Conservation (phyloP, 2,113 vertebrate genomes). For the Haliaeetus leucogaster region DNA sequence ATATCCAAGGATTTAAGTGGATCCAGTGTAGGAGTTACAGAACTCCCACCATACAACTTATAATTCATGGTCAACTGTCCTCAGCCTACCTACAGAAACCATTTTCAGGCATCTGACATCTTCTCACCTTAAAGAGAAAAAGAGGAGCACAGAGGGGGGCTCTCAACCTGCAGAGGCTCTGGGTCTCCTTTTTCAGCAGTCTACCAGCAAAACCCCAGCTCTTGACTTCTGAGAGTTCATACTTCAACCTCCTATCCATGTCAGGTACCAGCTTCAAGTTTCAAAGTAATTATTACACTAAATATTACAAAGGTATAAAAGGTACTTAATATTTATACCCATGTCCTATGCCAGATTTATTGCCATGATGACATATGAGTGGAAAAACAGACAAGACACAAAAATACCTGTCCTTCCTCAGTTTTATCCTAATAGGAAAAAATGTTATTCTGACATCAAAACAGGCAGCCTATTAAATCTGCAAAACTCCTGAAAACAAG, state of each 20-base stretch:
- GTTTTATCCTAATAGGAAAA: not conserved
- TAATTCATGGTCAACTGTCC: not conserved
- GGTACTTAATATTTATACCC: not conserved
- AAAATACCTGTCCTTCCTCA: not conserved
- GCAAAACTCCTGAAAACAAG: not conserved
- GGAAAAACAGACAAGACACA: not conserved
- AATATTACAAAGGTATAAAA: not conserved
- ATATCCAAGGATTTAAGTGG: conserved; percentile 36
- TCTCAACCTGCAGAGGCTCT: not conserved
- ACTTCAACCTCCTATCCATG: not conserved
- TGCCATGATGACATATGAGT: not conserved
- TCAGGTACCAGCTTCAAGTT: not conserved
- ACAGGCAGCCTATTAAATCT: not conserved
- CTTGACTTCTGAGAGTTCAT: not conserved
- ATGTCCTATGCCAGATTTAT: not conserved
- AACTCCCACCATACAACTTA: not conserved
- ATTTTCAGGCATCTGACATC: not conserved
- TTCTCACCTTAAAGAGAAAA: not conserved
- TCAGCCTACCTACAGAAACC: not conserved
- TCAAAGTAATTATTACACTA: not conserved
- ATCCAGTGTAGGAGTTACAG: conserved; percentile 14
- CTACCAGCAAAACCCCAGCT: not conserved
- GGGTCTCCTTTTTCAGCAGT: not conserved
- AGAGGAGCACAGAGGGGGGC: accelerated
- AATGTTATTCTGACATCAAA: not conserved